phyloP scores from a whole-genome alignment of 1,140 invertebrate genomes.

The Archivesica marissinica region DNA sequence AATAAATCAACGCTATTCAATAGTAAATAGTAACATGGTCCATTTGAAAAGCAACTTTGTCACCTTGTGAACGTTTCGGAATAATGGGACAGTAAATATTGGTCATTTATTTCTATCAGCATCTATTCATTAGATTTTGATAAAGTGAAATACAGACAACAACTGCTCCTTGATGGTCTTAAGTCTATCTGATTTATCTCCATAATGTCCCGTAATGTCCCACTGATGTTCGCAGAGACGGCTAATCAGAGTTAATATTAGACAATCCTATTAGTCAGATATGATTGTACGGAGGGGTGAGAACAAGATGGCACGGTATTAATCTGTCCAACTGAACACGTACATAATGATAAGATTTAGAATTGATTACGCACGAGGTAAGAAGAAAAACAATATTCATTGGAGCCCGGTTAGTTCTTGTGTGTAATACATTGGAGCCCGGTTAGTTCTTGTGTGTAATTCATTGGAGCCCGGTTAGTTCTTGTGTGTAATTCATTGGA shows the following conservation, averaged over 20 bases:
- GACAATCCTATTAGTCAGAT: constrained; percentile 52
- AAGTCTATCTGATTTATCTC: constrained; percentile 35
- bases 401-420: too few relatives aligned
- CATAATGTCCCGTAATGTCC: constrained; percentile 30
- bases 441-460: too few relatives aligned
- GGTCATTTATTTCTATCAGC: constrained; percentile 16
- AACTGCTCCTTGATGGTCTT: constrained; percentile 41
- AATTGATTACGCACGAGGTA: too few relatives aligned
- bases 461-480: too few relatives aligned
- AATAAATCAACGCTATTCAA: constrained; percentile 30
- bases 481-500: too few relatives aligned
- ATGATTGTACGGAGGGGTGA: constrained; percentile 46
- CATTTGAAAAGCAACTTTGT: constrained; percentile 41
- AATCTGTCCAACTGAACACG: not conserved
- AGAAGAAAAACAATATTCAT: too few relatives aligned
- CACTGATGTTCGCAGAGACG: constrained; percentile 40
- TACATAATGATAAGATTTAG: too few relatives aligned
- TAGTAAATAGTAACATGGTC: not conserved
- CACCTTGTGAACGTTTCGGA: constrained; percentile 23
- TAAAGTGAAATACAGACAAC: constrained; percentile 39
- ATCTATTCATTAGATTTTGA: constrained; percentile 50
- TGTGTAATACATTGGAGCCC: too few relatives aligned
- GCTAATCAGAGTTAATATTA: constrained; percentile 49
- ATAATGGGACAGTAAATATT: constrained; percentile 34
- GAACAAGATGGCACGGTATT: constrained; percentile 26